Evolutionary conservation across 2,113 vertebrate species (phyloP).

Genomic region (Gymnarchus niloticus): DNA sequence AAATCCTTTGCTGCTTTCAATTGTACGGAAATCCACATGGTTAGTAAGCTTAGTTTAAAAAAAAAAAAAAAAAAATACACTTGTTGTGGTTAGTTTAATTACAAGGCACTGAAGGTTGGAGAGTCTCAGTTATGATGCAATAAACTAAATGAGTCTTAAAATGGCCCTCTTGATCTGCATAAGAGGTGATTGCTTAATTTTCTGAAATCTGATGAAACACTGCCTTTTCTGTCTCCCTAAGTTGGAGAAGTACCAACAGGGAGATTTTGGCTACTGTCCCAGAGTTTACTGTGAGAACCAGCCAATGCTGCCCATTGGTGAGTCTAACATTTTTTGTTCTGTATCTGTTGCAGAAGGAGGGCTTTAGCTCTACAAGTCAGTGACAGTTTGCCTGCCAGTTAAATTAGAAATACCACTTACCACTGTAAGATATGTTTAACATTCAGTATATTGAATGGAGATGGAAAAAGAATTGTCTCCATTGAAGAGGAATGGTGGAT

Average conservation of each 20-base stretch:
- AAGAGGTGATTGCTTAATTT: too few relatives aligned
- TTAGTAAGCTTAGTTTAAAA: too few relatives aligned
- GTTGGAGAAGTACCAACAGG: conserved; percentile 93
- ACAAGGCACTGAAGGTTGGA: neutral
- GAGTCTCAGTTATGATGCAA: neutral
- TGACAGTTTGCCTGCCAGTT: neutral
- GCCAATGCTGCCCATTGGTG: conserved; percentile 90
- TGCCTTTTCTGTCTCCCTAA: conserved; percentile 34
- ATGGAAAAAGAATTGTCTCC: too few relatives aligned
- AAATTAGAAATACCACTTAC: neutral
- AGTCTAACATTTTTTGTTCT: conserved; percentile 42
- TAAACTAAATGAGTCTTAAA: neutral
- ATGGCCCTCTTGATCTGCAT: neutral
- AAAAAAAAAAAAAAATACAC: too few relatives aligned
- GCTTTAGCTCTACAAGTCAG: neutral
- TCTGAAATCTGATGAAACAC: neutral
- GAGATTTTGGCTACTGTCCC: conserved; percentile 89
- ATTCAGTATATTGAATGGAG: too few relatives aligned
- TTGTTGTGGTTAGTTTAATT: neutral
- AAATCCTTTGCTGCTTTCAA: neutral
- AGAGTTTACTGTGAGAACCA: conserved; percentile 93
- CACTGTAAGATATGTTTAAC: too few relatives aligned
- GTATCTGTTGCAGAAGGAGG: neutral
- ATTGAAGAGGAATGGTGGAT: too few relatives aligned
- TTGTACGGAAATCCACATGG: neutral